Percentiles rank a stretch among this genome's conserved stretches.
Conservation (phyloP, 2,888 invertebrate genomes). For the Drosophila bunnanda region DNA sequence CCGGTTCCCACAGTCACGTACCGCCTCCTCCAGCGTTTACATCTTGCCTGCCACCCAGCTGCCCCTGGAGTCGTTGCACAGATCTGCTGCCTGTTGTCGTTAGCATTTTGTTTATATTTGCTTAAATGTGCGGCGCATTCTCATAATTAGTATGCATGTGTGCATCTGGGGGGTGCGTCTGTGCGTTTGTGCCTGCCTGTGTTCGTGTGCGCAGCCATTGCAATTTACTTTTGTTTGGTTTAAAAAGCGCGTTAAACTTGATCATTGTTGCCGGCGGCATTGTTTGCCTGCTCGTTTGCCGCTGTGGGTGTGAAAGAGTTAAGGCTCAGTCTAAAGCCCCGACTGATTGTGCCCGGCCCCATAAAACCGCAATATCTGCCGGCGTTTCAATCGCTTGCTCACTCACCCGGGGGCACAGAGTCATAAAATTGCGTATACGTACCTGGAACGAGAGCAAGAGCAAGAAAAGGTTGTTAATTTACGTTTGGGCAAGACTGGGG, state of each 20-base stretch:
- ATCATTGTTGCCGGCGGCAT: conserved; percentile 39
- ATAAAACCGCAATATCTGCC: conserved; percentile 16
- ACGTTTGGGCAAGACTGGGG: conserved; percentile 17
- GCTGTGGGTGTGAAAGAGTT: conserved; percentile 19
- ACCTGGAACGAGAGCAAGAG: conserved; percentile 61
- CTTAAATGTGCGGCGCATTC: conserved; percentile 52
- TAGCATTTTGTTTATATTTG: conserved; percentile 64
- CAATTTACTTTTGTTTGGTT: conserved; percentile 55
- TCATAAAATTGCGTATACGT: conserved; percentile 60
- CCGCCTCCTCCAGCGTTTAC: conserved; percentile 38
- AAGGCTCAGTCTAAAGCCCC: background rate
- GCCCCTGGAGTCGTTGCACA: background rate
- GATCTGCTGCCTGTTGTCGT: conserved; percentile 42
- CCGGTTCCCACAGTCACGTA: conserved; percentile 34
- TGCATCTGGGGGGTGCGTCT: conserved; percentile 29
- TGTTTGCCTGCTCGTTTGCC: conserved; percentile 25
- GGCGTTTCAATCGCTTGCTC: conserved; percentile 24
- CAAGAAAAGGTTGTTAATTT: conserved; percentile 43
- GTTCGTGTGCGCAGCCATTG: conserved; percentile 18
- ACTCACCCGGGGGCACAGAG: conserved; percentile 14
- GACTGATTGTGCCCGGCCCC: conserved; percentile 2
- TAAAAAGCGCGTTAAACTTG: conserved; percentile 53
- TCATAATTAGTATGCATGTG: conserved; percentile 57
- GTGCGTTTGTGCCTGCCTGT: conserved; percentile 14
- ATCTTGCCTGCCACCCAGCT: conserved; percentile 19